These are phyloP conservation scores for Cenopis cana DNA, from an alignment of 2,888 invertebrate genomes.

Conservation along the genomic window DNA sequence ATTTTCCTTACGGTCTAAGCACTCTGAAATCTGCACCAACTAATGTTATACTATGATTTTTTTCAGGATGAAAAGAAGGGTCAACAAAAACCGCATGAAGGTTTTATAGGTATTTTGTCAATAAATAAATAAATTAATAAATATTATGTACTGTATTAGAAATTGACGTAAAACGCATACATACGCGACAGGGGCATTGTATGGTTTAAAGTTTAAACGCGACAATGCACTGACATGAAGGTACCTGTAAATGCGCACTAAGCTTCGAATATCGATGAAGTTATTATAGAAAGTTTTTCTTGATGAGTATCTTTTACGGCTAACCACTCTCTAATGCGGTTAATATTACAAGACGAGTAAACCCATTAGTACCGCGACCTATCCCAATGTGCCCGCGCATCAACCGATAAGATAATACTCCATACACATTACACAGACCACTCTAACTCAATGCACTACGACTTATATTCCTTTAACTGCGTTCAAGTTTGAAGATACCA, in stretches of 20 bases:
- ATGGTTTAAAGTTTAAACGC: not conserved
- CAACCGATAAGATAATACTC: constrained; percentile 34
- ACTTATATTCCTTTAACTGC: not conserved
- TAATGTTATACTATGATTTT: too few species aligned
- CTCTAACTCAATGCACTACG: not conserved
- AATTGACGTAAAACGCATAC: not conserved
- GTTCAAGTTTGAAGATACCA: not conserved
- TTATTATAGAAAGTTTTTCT: not conserved
- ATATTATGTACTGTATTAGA: too few species aligned
- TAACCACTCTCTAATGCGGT: constrained; percentile 23
- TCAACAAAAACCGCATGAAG: too few species aligned
- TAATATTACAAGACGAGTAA: constrained; percentile 21
- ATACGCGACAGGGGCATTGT: not conserved
- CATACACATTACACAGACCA: not conserved
- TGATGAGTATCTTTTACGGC: constrained; percentile 5
- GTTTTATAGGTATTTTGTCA: too few species aligned
- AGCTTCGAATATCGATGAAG: not conserved
- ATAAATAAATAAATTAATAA: too few species aligned
- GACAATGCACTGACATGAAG: not conserved
- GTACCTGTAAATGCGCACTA: too few species aligned
- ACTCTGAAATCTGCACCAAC: too few species aligned
- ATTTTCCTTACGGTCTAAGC: too few species aligned
- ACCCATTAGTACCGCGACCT: constrained; percentile 37
- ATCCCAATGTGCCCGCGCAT: constrained; percentile 36
- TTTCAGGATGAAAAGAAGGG: too few species aligned